Percentiles rank a stretch among this genome's conserved stretches.
Conservation (phyloP, 2,797 vertebrate genomes). For the Pyrocephalus nanus region DNA sequence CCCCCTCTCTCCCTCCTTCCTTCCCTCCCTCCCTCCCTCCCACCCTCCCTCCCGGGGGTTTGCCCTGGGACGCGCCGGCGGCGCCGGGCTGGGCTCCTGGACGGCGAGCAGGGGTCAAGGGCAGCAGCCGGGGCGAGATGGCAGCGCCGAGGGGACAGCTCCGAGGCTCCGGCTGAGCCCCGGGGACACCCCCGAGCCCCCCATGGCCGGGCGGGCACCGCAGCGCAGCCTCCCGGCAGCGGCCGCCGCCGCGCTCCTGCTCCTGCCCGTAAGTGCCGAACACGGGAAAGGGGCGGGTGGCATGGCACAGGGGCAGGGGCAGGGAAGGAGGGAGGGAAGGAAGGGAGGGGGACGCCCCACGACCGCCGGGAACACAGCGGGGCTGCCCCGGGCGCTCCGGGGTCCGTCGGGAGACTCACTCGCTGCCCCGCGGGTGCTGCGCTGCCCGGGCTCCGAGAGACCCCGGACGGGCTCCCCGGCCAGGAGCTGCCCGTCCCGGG, state of each 20-base stretch:
- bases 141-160: not conserved
- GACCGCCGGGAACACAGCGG: not conserved
- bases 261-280: conserved; percentile 66
- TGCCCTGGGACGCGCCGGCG: conserved; percentile 42
- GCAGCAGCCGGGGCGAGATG: not conserved
- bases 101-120: conserved; percentile 5
- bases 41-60: not conserved
- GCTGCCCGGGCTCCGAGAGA: not conserved
- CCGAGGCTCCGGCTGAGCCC: conserved; percentile 22
- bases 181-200: not conserved
- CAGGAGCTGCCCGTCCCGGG: not conserved
- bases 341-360: not conserved
- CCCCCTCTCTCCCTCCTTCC: not conserved
- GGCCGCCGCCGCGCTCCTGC: conserved; percentile 36
- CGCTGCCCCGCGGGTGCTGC: not conserved
- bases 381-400: not conserved
- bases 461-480: not conserved
- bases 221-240: conserved; percentile 25
- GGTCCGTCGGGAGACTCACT: not conserved
- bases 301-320: not conserved
- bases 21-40: not conserved
- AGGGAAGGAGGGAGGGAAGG: not conserved
- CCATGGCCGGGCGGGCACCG: conserved; percentile 24
- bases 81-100: not conserved
- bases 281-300: not conserved